These are phyloP conservation scores for Apodemia duryi DNA, from an alignment of 2,888 invertebrate genomes.

Conservation along the genomic window DNA sequence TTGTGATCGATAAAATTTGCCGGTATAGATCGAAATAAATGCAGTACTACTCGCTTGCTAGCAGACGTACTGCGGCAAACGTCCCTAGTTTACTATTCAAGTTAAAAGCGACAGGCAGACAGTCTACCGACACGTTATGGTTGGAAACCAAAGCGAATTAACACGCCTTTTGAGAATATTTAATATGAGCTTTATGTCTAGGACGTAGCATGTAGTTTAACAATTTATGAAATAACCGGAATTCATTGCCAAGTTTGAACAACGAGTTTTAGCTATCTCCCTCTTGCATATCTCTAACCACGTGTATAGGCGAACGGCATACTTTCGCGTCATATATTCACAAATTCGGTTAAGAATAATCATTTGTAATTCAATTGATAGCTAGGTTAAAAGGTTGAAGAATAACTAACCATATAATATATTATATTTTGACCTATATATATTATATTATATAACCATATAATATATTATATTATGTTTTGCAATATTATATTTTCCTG, in stretches of 20 bases:
- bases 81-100: constrained; percentile 62
- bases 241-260: constrained; percentile 73
- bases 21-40: constrained; percentile 47
- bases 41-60: constrained; percentile 35
- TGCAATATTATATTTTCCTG: too few species aligned
- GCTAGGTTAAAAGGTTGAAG: background rate
- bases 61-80: constrained; percentile 48
- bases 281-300: constrained; percentile 48
- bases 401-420: background rate
- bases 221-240: constrained; percentile 32
- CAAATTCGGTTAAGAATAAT: constrained; percentile 15
- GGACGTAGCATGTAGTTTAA: constrained; percentile 35
- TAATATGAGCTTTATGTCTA: constrained; percentile 15
- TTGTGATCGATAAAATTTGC: constrained; percentile 24
- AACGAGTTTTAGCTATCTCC: constrained; percentile 62
- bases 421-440: too few species aligned
- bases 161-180: constrained; percentile 36
- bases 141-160: constrained; percentile 42
- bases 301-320: constrained; percentile 46
- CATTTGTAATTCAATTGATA: constrained; percentile 3
- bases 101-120: constrained; percentile 51
- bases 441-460: too few species aligned
- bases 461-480: too few species aligned
- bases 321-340: constrained; percentile 34
- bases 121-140: constrained; percentile 51